These are phyloP conservation scores for Alfaro cultratus DNA, from an alignment of 2,797 vertebrate genomes.

Conservation along the genomic window DNA sequence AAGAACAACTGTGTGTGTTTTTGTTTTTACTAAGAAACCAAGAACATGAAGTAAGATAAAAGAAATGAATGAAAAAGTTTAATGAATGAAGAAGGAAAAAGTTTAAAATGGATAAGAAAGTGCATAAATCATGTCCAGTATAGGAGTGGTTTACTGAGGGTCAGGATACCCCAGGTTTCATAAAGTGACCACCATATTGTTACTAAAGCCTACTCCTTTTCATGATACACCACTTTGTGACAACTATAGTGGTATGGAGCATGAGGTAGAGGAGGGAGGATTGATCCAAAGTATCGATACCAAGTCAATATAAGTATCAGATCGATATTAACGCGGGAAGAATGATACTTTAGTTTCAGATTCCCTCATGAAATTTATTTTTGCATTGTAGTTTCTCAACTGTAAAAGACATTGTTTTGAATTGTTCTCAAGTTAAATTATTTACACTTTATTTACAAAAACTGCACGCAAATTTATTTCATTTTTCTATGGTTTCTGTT, in stretches of 20 bases:
- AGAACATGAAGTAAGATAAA: constrained; percentile 33
- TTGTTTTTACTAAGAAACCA: constrained; percentile 61
- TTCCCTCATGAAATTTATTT: too few species aligned
- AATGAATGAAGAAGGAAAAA: constrained; percentile 39
- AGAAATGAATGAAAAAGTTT: constrained; percentile 29
- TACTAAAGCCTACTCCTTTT: neutral
- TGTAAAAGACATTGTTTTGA: too few species aligned
- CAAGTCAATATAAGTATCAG: too few species aligned
- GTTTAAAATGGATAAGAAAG: constrained; percentile 42
- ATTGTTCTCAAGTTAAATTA: too few species aligned
- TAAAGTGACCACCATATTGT: too few species aligned
- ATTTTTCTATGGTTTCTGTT: too few species aligned
- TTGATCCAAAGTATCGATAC: too few species aligned
- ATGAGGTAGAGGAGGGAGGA: neutral
- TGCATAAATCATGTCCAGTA: constrained; percentile 50
- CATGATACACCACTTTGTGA: neutral
- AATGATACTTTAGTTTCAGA: too few species aligned
- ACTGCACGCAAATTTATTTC: too few species aligned
- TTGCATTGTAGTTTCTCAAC: too few species aligned
- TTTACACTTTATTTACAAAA: too few species aligned
- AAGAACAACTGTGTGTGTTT: constrained; percentile 43
- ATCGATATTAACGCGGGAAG: too few species aligned
- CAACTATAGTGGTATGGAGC: neutral
- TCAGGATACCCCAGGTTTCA: neutral
- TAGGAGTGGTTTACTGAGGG: neutral